phyloP scores from a whole-genome alignment of 2,797 vertebrate species.

The Danio kyathit region DNA sequence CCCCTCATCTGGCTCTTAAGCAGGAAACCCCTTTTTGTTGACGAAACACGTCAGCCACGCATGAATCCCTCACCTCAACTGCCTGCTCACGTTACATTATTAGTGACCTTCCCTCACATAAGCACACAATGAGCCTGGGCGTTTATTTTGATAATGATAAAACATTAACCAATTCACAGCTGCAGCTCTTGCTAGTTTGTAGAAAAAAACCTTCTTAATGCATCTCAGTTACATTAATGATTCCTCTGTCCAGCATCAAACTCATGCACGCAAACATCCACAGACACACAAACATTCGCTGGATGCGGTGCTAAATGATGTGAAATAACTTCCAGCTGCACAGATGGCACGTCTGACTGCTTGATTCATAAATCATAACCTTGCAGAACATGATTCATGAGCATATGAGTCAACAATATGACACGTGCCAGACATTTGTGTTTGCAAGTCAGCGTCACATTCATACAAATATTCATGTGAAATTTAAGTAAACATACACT shows the following conservation, averaged over 20 bases:
- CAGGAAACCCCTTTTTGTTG: slow-evolving; percentile 32
- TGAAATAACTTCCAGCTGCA: slow-evolving; percentile 34
- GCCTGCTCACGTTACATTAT: slow-evolving; percentile 25
- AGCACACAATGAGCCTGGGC: slow-evolving; percentile 58
- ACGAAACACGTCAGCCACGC: slow-evolving; percentile 27
- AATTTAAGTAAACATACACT: background rate
- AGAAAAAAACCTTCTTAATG: background rate
- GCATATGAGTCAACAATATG: background rate
- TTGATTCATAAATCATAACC: slow-evolving; percentile 3
- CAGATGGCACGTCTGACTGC: background rate
- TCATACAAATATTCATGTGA: background rate
- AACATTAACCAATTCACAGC: slow-evolving; percentile 60
- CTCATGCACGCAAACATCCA: slow-evolving; percentile 5
- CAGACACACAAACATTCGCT: slow-evolving; percentile 2
- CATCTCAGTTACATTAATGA: background rate
- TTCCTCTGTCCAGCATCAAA: slow-evolving; percentile 4
- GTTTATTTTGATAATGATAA: slow-evolving; percentile 66
- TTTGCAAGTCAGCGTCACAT: slow-evolving; percentile 8
- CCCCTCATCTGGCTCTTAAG: background rate
- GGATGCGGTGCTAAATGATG: background rate
- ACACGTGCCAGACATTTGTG: background rate
- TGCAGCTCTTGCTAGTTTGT: slow-evolving; percentile 30
- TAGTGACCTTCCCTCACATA: slow-evolving; percentile 28
- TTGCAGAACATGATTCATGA: slow-evolving; percentile 6
- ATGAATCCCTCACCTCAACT: slow-evolving; percentile 33